phyloP scores from a whole-genome alignment of 2,888 invertebrate species.

The Arrhopalites spinosus region DNA sequence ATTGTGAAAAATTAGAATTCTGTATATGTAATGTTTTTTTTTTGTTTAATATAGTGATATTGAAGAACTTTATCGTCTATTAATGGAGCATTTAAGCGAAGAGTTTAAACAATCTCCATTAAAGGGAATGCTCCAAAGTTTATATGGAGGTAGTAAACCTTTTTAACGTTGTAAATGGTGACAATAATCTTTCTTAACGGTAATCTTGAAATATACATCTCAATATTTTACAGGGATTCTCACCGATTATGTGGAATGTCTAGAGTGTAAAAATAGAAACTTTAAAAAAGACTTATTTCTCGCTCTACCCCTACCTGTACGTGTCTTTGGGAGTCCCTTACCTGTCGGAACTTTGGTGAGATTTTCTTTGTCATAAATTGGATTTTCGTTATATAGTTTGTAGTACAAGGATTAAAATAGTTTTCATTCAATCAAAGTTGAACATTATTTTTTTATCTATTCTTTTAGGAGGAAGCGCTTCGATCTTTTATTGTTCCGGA shows the following conservation, averaged over 20 bases:
- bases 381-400: not conserved
- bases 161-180: not conserved
- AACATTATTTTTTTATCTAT: slow-evolving; percentile 7
- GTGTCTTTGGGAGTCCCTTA: slow-evolving; percentile 70
- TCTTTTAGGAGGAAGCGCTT: slow-evolving; percentile 74
- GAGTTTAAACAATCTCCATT: slow-evolving; percentile 82
- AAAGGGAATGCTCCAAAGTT: slow-evolving; percentile 77
- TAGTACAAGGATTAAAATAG: too few relatives aligned
- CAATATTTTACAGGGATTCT: slow-evolving; percentile 67
- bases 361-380: not conserved
- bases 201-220: too few relatives aligned
- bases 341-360: slow-evolving; percentile 68
- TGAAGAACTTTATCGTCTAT: slow-evolving; percentile 84
- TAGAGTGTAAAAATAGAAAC: slow-evolving; percentile 82
- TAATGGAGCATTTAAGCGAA: slow-evolving; percentile 87
- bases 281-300: slow-evolving; percentile 80
- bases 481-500: slow-evolving; percentile 83
- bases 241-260: slow-evolving; percentile 87
- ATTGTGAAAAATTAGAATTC: too few relatives aligned
- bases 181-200: too few relatives aligned
- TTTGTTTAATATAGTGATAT: too few relatives aligned
- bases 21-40: too few relatives aligned
- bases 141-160: slow-evolving; percentile 68
- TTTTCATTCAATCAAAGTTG: too few relatives aligned
- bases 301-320: slow-evolving; percentile 83